Base-by-base conservation (phyloP, 2,113 vertebrate genomes). In the Atrichornis clamosus region DNA sequence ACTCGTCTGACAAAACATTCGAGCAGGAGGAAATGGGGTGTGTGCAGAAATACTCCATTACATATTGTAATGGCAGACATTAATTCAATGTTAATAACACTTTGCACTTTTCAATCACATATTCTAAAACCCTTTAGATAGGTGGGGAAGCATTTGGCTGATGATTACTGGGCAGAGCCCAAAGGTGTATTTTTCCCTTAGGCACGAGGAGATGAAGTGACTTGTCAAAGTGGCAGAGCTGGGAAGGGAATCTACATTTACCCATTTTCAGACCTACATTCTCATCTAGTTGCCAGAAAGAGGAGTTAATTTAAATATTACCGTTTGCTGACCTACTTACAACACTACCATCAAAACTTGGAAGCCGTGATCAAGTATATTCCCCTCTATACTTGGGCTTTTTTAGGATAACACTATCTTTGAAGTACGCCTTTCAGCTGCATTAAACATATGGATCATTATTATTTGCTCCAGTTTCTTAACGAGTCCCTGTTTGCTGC, bases 51-150 rank as follows among this genome's bases (percentile, higher is more conserved):
- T 67, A 75, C 92, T 94, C 87, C 73, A 95, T 97, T 96, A 93
- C 83, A 92, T 94, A 96, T 94, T 96, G 83, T 96, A 95, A 96
- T 95, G 92, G 95, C 83, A 95, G 96, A 95, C 92, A 90, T 96
- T 95, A 96, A 96, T 96, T 96, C 95, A 94, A 92, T 39, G 90
- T 90, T 94, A 96, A 95, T 96, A 92, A 97, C 94, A 96, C 91
- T 94, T 95, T 95, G 92, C 79, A 90, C 94, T 97, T 96, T 91
- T 94, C 89, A 95, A 91, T 96, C 96, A 92, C 90, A 28, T 94
- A 94, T 92, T 95, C 96, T 94, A 93, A 95, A 95, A 72, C 88
- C 53, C 83, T 93, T 92, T 37, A 93, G 88, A 97, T 94, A 96
- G 95, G 93, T 92, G 87, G 95, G 82, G 89, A 96, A 96, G 87